These are phyloP conservation scores for Phyllotreta striolata DNA, from an alignment of 2,888 invertebrate species.

Conservation along the genomic window DNA sequence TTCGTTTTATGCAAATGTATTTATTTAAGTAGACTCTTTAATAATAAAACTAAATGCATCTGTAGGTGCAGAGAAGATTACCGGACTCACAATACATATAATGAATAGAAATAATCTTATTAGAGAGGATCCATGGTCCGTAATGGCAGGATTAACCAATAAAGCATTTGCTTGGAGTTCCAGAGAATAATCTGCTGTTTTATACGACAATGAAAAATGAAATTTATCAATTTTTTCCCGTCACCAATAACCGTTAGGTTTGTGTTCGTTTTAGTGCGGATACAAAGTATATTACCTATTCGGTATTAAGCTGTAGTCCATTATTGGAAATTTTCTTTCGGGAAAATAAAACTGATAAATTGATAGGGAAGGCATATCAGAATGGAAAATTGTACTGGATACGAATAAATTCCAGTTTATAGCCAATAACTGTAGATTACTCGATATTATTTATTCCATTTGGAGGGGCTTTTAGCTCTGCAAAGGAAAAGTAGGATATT, in stretches of 20 bases:
- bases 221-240: constrained; percentile 27
- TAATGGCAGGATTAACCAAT: too few species aligned
- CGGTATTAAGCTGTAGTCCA: constrained; percentile 25
- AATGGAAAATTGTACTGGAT: constrained; percentile 30
- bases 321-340: constrained; percentile 25
- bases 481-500: constrained; percentile 2
- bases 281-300: constrained; percentile 29
- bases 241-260: constrained; percentile 34
- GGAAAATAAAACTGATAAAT: constrained; percentile 33
- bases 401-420: constrained; percentile 26
- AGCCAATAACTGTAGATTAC: constrained; percentile 29
- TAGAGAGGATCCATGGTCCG: too few species aligned
- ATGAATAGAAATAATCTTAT: too few species aligned
- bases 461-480: constrained; percentile 7
- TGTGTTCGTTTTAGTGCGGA: constrained; percentile 33
- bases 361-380: constrained; percentile 22
- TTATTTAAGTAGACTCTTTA: too few species aligned
- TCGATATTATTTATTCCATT: constrained; percentile 21
- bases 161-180: too few species aligned
- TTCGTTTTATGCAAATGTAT: too few species aligned
- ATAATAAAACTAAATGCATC: too few species aligned
- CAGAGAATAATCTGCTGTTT: too few species aligned
- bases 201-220: constrained; percentile 14
- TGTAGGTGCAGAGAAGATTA: too few species aligned
- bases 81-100: too few species aligned